Evolutionary conservation across 2,113 vertebrate species (phyloP), one percentile per base, ranked within the genome.

Genomic region (Mohoua ochrocephala): DNA sequence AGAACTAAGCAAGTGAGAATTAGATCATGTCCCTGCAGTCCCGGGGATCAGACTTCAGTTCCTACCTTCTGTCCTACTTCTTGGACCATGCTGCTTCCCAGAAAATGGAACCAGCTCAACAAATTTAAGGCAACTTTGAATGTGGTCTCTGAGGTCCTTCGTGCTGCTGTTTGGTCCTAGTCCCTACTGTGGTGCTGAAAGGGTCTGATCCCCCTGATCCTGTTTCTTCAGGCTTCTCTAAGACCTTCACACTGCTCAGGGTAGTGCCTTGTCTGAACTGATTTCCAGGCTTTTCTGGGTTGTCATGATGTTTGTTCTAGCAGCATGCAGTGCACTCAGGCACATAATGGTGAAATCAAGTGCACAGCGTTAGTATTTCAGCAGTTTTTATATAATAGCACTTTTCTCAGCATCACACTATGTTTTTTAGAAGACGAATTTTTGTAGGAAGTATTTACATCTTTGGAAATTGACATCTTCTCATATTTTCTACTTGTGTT

Each of bases 341-440:
- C 90, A 68, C 39, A 13, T 69, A 86, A 89, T 53, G 53, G 49
- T 91, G 83, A 94, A 93, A 84, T 91, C 57, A 95, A 93, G 60
- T 30, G 37, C 53, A 56, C 31, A 13, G 53, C 4, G 0, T 75
- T 63, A 81, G 41, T 47, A 60, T 64, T 86, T 84, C 83, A 74
- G 31, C 27, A 39, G 15, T 28, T 93, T 80, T 83, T 79, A 64
- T 71, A 35, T 26, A 68, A 78, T 24, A 80, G 21, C 37, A 37
- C 27, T 92, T 91, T 64, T 53, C 52, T 89, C n/a, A 15, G 33
- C 10, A 2, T 83, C 76, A 88, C 68, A n/a, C 17, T 24, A 7
- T 31, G 11, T 4, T 30, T 84, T 89, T 79, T 65, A 60, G 57
- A 64, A 81, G 82, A 41, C 31, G 45, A 2, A 71, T 84, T 90